Base-by-base conservation (phyloP, 2,113 vertebrate species). In the Oxygymnocypris stewartii region DNA sequence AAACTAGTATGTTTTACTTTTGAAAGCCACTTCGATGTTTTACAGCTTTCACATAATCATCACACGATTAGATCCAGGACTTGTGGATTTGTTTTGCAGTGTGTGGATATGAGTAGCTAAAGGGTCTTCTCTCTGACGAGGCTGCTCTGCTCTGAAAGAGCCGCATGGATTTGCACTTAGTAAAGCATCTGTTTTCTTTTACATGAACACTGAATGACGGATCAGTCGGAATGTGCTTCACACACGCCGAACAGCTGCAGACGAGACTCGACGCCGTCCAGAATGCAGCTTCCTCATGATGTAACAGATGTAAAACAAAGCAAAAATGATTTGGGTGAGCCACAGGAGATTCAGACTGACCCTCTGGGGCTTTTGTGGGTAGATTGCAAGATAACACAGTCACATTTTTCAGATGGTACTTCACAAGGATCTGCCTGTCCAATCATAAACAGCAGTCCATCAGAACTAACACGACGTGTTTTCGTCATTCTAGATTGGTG, bases 171-270 rank as follows among this genome's bases (percentile, higher is more conserved):
- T 82, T 82, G 80, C 63, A 82, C 67, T 84, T 77, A 71, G 84
- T 79, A 63, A 80, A 82, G 61, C 84, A 88, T 82, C 82, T 90
- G 84, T 79, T 87, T 86, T 74, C 65, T 80, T 89, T 88, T 86
- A 75, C 57, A 85, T 90, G 63, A 84, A 85, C 78, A 85, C 81
- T 87, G 87, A 88, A 74, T 86, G 78, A 75, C 51, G 28, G 37
- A 88, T 84, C 82, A 63, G 51, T 82, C 25, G 77, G 51, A 78
- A 74, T 79, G 77, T 79, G 79, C 14, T 63, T 28, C 69, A 74
- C 54, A 86, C 86, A 69, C 88, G 44, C 80, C 28, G 9, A 82
- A 51, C 63, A 82, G 63, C 80, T 71, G 80, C 80, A 51, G 80
- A 71, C 28, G 16, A 82, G 42, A 82, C 80, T 2, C 5, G 63